Base-by-base conservation (phyloP, 2,797 vertebrate species). In the Pterois miles region DNA sequence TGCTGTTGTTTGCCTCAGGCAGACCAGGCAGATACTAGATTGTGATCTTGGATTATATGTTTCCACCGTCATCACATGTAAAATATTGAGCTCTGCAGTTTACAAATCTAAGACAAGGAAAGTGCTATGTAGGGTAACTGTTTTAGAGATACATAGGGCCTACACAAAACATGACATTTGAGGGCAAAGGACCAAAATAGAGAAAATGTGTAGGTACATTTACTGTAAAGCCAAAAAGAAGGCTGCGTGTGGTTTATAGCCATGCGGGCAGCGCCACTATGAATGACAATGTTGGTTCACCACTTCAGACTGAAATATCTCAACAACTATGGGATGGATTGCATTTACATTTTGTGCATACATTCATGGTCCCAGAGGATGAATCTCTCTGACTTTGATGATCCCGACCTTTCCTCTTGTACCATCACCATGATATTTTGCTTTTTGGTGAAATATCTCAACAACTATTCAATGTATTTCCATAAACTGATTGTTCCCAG, bases 1-100 rank as follows among this genome's bases (percentile, higher is more conserved):
- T 89, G 87, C 89, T 88, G 86, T 87, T 88, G 85, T 89, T 91
- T 12, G 73, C 74, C 56, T 60, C 58, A 54, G 66, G 71, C 76
- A 54, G 71, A 65, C 20, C 29, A 25, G 12, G 62, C 73, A 64
- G 66, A 74, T 43, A 48, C 43, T 48, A 75, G 74, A 83, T 80
- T 54, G 38, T 57, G 67, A 86, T 82, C 62, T 70, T 20, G 65
- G 70, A 83, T 83, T 84, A 80, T 43, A 83, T 20, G 50, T 60
- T 79, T 79, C 25, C 38, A 66, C 69, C 58, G 13, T 71, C 64
- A 63, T 75, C 65, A 75, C 23, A 22, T 65, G 62, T 71, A 63
- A 79, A 86, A 87, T 77, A 83, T 74, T 57, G 64, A 74, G 73
- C 20, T 53, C 20, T 60, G 46, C 48, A 20, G 7, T 22, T 83